Base-by-base conservation (phyloP, 2,797 vertebrate species). In the Pagetopsis macropterus region DNA sequence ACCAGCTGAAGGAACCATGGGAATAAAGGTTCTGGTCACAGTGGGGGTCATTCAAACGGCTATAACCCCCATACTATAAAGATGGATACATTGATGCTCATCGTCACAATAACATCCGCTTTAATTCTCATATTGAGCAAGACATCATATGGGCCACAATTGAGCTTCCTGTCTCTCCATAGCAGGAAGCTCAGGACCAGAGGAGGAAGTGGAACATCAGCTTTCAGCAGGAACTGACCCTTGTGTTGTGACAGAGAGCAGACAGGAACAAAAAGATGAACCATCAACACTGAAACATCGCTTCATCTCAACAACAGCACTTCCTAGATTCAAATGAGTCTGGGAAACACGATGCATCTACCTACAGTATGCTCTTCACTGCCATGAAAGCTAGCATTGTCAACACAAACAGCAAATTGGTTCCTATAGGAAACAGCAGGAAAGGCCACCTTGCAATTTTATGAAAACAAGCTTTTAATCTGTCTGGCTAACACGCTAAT, bases 161-260 rank as follows among this genome's bases (percentile, higher is more conserved):
- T 13, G 21, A 70, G 65, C 61, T 91, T 89, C 90, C 90, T 91
- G 84, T 69, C 73, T 19, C 27, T 48, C 61, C 68, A 58, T 11
- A 73, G 88, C 89, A 93, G 92, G 90, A 93, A 92, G 81, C 76
- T 37, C n/a, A 10, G 63, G 73, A 83, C 68, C 83, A 85, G 78
- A 90, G 61, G 88, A 92, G 94, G 93, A 94, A 94, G 86, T 87
- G 82, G 86, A 92, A 88, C 88, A 90, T 89, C 80, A 61, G 51
- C 60, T 83, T 85, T 82, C 69, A 79, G 82, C 85, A 86, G 85
- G 84, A 91, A 79, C 57, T 89, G 69, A 83, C 82, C 81, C 76
- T 54, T 86, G 76, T 80, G 71, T 85, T 84, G 61, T 77, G 79
- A 75, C 81, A 85, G 44, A 37, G 76, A 82, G 79, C 74, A 83